Conservation (phyloP, 2,888 invertebrate species). For the Antitype chi region DNA sequence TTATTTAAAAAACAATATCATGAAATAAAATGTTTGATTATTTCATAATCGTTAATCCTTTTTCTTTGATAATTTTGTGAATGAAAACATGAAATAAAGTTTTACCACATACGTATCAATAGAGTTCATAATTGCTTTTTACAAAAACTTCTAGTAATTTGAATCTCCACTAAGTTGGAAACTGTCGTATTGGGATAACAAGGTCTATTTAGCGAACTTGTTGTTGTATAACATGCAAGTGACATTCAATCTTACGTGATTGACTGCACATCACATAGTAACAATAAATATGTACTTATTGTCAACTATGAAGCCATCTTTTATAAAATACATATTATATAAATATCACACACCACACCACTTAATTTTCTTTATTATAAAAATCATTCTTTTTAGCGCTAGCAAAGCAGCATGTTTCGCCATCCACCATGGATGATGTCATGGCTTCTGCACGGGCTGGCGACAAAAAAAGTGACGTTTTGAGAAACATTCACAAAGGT, state of each 20-base stretch:
- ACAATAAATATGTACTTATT: neutral
- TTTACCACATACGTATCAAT: neutral
- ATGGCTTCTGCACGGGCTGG: conserved; percentile 1
- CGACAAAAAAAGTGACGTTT: conserved; percentile 18
- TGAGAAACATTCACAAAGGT: conserved; percentile 33
- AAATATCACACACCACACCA: no score
- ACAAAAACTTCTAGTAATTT: neutral
- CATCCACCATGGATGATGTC: conserved; percentile 26
- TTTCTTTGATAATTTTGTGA: no score
- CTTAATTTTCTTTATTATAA: neutral
- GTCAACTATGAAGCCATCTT: no score
- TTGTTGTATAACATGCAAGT: neutral
- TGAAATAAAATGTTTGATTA: no score
- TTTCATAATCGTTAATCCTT: no score
- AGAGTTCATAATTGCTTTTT: neutral
- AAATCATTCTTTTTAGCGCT: conserved; percentile 29
- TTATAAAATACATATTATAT: no score
- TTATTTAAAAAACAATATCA: neutral
- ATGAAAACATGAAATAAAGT: neutral
- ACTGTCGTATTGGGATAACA: neutral
- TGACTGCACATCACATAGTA: neutral
- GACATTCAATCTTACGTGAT: neutral
- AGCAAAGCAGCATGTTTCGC: conserved; percentile 22
- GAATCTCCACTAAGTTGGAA: neutral
- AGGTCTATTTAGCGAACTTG: no score